A percentile compares a stretch with the other conserved stretches of the same genome.
phyloP scores from a whole-genome alignment of 1,140 invertebrate genomes.

The Dreissena polymorpha region DNA sequence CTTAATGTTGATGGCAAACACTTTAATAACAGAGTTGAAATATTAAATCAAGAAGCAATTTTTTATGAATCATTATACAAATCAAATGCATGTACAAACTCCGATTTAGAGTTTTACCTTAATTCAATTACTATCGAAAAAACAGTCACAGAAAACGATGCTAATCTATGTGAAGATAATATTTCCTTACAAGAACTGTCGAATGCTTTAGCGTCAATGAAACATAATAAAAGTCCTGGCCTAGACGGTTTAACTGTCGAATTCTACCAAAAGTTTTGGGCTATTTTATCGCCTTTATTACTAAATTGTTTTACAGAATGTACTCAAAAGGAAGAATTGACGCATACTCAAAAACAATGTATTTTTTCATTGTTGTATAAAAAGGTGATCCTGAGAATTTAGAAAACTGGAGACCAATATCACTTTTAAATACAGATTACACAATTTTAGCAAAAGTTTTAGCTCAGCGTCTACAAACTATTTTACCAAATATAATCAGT shows the following conservation, averaged over 20 bases:
- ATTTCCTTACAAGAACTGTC: constrained; percentile 2
- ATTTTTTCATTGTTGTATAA: constrained; percentile 28
- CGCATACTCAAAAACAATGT: constrained; percentile 14
- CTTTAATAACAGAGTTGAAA: background rate
- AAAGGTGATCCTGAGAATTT: constrained; percentile 29
- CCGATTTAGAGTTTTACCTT: background rate
- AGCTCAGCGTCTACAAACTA: constrained; percentile 10
- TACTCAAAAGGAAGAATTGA: constrained; percentile 17
- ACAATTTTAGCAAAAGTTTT: constrained; percentile 30
- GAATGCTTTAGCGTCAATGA: background rate
- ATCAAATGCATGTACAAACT: background rate
- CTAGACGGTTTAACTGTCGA: constrained; percentile 2
- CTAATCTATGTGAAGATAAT: constrained; percentile 3
- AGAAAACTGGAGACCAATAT: constrained; percentile 47
- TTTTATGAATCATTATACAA: constrained; percentile 20
- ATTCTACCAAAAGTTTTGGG: constrained; percentile 33
- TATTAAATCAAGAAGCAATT: background rate
- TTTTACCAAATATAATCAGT: constrained; percentile 29
- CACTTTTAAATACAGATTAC: constrained; percentile 41
- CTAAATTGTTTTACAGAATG: constrained; percentile 12
- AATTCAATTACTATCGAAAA: background rate
- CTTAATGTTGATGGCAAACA: background rate
- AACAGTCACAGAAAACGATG: constrained; percentile 1
- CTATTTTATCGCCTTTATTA: constrained; percentile 5
- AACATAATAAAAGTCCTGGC: constrained; percentile 10